Evolutionary conservation across 2,888 invertebrate species (phyloP).

Genomic region (Perdita meconis): DNA sequence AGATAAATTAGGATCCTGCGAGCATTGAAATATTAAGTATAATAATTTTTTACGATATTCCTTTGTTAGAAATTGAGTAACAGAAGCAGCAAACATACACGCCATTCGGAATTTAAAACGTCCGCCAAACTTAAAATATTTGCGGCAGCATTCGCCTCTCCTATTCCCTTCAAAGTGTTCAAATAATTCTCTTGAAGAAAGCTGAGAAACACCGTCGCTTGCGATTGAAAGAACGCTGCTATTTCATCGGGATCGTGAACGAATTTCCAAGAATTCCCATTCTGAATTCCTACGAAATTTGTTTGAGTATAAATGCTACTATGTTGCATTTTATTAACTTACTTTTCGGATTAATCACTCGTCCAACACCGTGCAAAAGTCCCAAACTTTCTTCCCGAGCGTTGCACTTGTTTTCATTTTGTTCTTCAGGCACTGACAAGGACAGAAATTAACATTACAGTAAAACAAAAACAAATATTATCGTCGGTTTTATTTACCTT

Average conservation of each 20-base stretch:
- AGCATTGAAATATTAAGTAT: constrained; percentile 28
- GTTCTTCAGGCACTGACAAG: constrained; percentile 71
- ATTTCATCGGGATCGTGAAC: constrained; percentile 88
- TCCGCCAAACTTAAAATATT: constrained; percentile 90
- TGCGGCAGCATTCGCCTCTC: constrained; percentile 85
- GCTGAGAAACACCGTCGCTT: constrained; percentile 88
- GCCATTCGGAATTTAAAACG: constrained; percentile 88
- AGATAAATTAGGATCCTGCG: constrained; percentile 77
- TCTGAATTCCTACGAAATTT: constrained; percentile 79
- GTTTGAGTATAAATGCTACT: not conserved
- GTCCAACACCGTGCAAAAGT: constrained; percentile 90
- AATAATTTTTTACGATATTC: too few species aligned
- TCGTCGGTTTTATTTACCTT: constrained; percentile 85
- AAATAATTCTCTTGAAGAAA: constrained; percentile 92
- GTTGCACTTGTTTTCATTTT: constrained; percentile 80
- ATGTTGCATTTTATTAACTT: constrained; percentile 54
- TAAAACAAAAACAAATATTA: not conserved
- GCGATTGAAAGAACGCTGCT: constrained; percentile 88
- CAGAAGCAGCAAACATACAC: constrained; percentile 87
- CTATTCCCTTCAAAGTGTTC: constrained; percentile 88
- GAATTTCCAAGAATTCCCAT: constrained; percentile 83
- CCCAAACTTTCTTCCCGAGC: constrained; percentile 90
- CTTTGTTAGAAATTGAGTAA: too few species aligned
- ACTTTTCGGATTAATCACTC: constrained; percentile 92
- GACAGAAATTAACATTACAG: not conserved